A percentile compares a stretch with the other conserved stretches of the same genome.
phyloP scores from a whole-genome alignment of 2,113 vertebrate species.

The Chionodraco myersi region DNA sequence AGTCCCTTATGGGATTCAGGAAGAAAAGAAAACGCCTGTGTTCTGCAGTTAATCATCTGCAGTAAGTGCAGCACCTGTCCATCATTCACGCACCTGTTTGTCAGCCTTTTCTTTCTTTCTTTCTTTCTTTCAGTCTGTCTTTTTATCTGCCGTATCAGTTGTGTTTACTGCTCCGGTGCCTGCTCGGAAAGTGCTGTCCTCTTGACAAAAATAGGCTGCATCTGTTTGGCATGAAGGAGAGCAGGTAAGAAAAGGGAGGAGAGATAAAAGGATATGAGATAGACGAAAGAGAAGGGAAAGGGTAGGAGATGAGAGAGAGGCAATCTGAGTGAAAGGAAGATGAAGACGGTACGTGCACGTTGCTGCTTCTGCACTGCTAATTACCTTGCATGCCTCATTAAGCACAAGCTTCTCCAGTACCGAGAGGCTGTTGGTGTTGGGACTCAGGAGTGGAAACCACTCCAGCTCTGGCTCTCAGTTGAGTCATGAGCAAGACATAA shows the following conservation, averaged over 20 bases:
- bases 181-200: constrained; percentile 31
- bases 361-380: constrained; percentile 66
- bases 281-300: not conserved
- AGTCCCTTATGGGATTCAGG: constrained; percentile 55
- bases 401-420: constrained; percentile 29
- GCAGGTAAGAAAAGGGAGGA: constrained; percentile 14
- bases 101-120: constrained; percentile 38
- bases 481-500: constrained; percentile 44
- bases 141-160: constrained; percentile 31
- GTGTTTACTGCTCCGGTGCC: constrained; percentile 44
- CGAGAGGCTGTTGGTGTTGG: not conserved
- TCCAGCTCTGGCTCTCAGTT: constrained; percentile 14
- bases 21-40: constrained; percentile 32
- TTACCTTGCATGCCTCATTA: constrained; percentile 73
- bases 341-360: constrained; percentile 30
- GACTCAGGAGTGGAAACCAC: constrained; percentile 23
- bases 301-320: constrained; percentile 24
- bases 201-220: constrained; percentile 47
- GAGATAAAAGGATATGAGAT: constrained; percentile 26
- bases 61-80: constrained; percentile 55
- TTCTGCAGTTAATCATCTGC: constrained; percentile 68
- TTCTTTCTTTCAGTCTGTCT: constrained; percentile 22
- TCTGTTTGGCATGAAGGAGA: constrained; percentile 36
- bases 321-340: constrained; percentile 38
- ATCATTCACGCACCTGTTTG: constrained; percentile 45